Conservation (phyloP, 2,888 invertebrate species). For the Aspidapion aeneum region DNA sequence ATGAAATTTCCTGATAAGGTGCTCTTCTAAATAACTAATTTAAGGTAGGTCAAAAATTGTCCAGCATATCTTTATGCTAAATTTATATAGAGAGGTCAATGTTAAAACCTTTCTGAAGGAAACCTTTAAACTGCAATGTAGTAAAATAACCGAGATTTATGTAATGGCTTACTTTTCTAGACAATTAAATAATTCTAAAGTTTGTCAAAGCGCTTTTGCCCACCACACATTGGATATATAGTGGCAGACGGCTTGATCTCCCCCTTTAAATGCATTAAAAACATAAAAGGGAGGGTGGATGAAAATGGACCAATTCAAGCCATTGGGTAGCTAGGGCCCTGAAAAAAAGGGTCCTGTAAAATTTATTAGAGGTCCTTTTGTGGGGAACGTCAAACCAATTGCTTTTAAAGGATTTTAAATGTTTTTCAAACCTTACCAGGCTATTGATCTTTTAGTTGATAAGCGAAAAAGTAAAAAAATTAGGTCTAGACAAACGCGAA, state of each 20-base stretch:
- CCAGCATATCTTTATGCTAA: too few relatives aligned
- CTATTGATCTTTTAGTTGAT: neutral
- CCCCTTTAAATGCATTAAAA: neutral
- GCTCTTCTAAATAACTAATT: too few relatives aligned
- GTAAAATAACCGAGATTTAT: too few relatives aligned
- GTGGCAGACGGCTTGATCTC: neutral
- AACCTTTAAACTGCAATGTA: too few relatives aligned
- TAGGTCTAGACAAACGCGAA: too few relatives aligned
- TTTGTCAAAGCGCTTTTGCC: neutral
- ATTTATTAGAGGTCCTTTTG: neutral
- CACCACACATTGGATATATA: neutral
- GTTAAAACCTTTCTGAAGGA: too few relatives aligned
- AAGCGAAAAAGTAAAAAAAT: neutral
- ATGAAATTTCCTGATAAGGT: too few relatives aligned
- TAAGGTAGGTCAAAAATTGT: too few relatives aligned
- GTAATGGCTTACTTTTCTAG: too few relatives aligned
- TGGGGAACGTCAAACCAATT: neutral
- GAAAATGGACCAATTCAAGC: neutral
- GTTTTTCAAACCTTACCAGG: neutral
- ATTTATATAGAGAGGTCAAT: too few relatives aligned
- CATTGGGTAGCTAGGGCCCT: neutral
- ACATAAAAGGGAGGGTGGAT: neutral
- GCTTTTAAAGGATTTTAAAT: neutral
- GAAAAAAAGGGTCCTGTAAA: neutral
- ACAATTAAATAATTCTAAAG: neutral